Evolutionary conservation across 2,888 invertebrate species (phyloP), one percentile per base, ranked within the genome.

Genomic region (Tetramorium bicarinatum): DNA sequence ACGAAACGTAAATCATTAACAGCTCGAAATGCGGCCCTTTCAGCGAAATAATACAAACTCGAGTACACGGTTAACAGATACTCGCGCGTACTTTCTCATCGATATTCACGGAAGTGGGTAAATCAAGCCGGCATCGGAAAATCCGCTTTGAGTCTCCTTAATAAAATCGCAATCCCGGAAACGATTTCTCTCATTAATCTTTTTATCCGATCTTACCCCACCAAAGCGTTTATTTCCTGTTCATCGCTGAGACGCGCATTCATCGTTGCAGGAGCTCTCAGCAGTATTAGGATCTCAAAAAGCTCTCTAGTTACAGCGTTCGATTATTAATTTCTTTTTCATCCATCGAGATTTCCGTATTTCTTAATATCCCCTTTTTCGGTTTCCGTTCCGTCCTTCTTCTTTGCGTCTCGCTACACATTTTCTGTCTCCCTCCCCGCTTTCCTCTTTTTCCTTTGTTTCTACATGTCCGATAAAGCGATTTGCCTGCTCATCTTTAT

Each of bases 231-330:
- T 89, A 89, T 89, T 88, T 87, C 83, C 85, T 72, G 86, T 82
- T 85, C 77, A 82, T 87, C 64, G 75, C 74, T 59, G 49, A 66
- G 72, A 86, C 80, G 87, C 72, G 85, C 82, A 84, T 86, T 85
- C 88, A 74, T 76, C 87, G 82, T 77, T 54, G 21, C 76, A 83
- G 87, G 81, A 79, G 86, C 86, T 90, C 86, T 88, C 88, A 85
- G 81, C 83, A 67, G 88, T 88, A 90, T 90, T 90, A 88, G 87
- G 87, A 89, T 90, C 87, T 87, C 89, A 87, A 88, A 88, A 88
- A 85, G 83, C 88, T 88, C 69, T 52, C 67, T 72, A 62, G 71
- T 75, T 75, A 74, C 75, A 75, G 47, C 41, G 29, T 83, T 66
- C 85, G 85, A 90, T 90, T 89, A 89, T 90, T 89, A 89, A 89